Evolutionary conservation across 2,888 invertebrate species (phyloP), one percentile per base, ranked within the genome.

Genomic region (Apodemia duryi): DNA sequence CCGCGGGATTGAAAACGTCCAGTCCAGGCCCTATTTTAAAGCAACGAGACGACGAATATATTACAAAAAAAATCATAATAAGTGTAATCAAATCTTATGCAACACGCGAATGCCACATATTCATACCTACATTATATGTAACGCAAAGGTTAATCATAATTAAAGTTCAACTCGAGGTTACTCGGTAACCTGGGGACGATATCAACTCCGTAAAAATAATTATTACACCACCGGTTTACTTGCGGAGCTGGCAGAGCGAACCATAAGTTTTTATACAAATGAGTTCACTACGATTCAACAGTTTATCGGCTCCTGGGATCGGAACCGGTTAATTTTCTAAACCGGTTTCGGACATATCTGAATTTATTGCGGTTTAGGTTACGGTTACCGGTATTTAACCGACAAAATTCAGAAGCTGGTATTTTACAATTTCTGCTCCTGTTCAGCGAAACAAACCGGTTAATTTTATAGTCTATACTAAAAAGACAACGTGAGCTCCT

Each of bases 161-260:
- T 57, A 57, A 57, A 57, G 57, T 32, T 57, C 13, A 57, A 29
- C 10, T 13, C 57, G 57, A 57, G 57, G 57, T 49, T 49, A 49
- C 49, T 49, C 1, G 46, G 3, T 46, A 49, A 49, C 6, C 49
- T 49, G 49, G 11, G 49, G n/a, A 49, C 49, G 2, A 49, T 3
- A 49, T 49, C 49, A 49, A n/a, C n/a, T n/a, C 49, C n/a, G 49
- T 13, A 1, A 3, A 49, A 11, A 43, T 4, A 43, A 11, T 43
- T 6, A n/a, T 5, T n/a, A 49, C 49, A n/a, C n/a, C 1, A n/a
- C n/a, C 1, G 4, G n/a, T n/a, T n/a, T n/a, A 49, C n/a, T 6
- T 13, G 4, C 0, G 6, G 6, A 10, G n/a, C 6, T 13, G n/a
- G n/a, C 49, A 49, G 49, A 49, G 49, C 11, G 13, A 46, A 11